These are phyloP conservation scores for Leptinotarsa rubiginosa DNA, from an alignment of 2,888 invertebrate genomes.

Conservation along the genomic window DNA sequence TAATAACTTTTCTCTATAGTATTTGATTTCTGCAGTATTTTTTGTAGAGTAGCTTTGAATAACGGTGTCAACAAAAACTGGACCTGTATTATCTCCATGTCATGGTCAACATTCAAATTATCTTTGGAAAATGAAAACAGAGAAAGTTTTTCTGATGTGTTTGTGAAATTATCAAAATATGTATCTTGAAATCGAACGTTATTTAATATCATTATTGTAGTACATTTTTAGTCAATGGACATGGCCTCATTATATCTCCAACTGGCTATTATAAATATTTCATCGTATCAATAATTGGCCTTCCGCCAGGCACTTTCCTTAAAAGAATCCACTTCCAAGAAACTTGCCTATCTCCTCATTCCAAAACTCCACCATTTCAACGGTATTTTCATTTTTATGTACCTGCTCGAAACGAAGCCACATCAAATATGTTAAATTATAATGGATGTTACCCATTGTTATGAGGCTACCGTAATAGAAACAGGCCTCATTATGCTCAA, in stretches of 20 bases:
- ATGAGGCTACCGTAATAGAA: conserved; percentile 47
- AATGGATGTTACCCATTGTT: conserved; percentile 51
- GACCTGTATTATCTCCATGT: too few relatives aligned
- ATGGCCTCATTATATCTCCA: neutral
- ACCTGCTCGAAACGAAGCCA: conserved; percentile 35
- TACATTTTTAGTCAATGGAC: too few relatives aligned
- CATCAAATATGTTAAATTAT: conserved; percentile 44
- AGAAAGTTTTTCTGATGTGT: too few relatives aligned
- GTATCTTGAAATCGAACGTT: too few relatives aligned
- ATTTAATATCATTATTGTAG: too few relatives aligned
- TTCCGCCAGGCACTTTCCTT: neutral
- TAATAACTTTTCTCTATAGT: too few relatives aligned
- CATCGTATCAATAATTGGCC: neutral
- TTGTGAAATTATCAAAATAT: too few relatives aligned
- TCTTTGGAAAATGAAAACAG: too few relatives aligned
- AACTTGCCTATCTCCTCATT: conserved; percentile 30
- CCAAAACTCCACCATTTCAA: conserved; percentile 40
- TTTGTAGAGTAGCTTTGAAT: too few relatives aligned
- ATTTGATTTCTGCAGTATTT: too few relatives aligned
- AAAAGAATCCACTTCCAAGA: conserved; percentile 27
- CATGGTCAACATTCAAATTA: too few relatives aligned
- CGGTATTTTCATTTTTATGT: conserved; percentile 42
- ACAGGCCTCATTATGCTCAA: conserved; percentile 53
- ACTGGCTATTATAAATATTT: conserved; percentile 6
- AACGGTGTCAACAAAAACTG: too few relatives aligned